Evolutionary conservation across 2,888 invertebrate genomes (phyloP).

Genomic region (Pachliopta kotzebuea): DNA sequence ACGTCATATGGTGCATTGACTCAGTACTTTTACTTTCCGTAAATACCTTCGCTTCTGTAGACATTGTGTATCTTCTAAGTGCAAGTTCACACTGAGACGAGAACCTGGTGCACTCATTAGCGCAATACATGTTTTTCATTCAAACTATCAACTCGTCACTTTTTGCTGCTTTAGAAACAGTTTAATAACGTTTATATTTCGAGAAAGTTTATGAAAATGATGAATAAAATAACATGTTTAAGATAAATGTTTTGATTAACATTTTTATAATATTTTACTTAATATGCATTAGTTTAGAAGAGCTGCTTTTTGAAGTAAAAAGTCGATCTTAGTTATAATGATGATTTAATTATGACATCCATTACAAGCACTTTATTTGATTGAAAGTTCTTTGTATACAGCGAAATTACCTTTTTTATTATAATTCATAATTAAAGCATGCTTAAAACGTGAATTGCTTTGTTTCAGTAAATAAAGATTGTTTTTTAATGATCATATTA

Average conservation of each 20-base stretch:
- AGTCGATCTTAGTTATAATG: too few relatives aligned
- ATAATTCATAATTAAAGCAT: too few relatives aligned
- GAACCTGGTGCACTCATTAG: constrained; percentile 10
- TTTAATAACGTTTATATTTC: constrained; percentile 1
- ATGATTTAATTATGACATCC: too few relatives aligned
- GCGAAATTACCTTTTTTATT: too few relatives aligned
- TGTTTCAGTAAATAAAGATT: too few relatives aligned
- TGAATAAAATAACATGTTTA: not conserved
- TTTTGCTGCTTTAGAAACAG: constrained; percentile 5
- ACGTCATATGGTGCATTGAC: constrained; percentile 55
- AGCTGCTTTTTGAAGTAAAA: too few relatives aligned
- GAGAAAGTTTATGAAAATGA: not conserved
- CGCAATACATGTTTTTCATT: constrained; percentile 12
- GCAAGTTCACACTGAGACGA: constrained; percentile 12
- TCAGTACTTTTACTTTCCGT: constrained; percentile 74
- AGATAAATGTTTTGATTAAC: not conserved
- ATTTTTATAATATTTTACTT: not conserved
- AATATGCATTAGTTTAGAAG: too few relatives aligned
- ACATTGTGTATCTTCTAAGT: constrained; percentile 9
- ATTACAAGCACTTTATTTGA: too few relatives aligned
- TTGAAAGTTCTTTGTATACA: too few relatives aligned
- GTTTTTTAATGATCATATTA: too few relatives aligned
- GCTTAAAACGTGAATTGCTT: too few relatives aligned
- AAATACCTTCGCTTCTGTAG: constrained; percentile 41
- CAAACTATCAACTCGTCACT: constrained; percentile 1